phyloP scores from a whole-genome alignment of 2,888 invertebrate species.

The Chrysina gloriosa region DNA sequence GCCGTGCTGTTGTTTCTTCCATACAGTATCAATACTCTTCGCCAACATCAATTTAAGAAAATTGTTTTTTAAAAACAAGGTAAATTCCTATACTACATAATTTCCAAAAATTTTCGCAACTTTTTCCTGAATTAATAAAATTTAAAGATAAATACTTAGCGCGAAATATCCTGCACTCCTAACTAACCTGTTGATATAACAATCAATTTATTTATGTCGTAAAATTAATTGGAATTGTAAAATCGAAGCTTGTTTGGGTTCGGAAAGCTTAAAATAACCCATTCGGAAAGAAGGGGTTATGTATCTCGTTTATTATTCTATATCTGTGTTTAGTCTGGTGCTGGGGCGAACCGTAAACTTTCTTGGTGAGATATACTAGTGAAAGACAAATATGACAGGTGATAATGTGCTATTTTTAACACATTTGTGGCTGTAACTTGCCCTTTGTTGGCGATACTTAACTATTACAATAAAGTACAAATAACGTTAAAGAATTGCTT shows the following conservation, averaged over 20 bases:
- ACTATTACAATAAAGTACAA: no score
- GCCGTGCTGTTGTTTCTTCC: no score
- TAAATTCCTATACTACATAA: no score
- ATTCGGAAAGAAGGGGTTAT: conserved; percentile 7
- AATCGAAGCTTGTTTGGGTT: conserved; percentile 2
- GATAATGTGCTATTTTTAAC: conserved; percentile 1
- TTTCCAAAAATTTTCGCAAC: no score
- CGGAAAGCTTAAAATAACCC: conserved; percentile 2
- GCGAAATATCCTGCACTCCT: background rate
- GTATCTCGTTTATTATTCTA: conserved; percentile 11
- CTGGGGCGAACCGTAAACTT: background rate
- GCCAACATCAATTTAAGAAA: no score
- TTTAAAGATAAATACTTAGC: no score
- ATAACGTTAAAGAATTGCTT: no score
- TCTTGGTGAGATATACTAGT: background rate
- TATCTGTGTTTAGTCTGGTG: conserved; percentile 7
- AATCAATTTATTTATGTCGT: conserved; percentile 1
- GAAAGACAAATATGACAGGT: conserved; percentile 4
- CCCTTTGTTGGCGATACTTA: background rate
- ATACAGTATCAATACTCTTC: no score
- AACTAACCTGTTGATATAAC: conserved; percentile 1
- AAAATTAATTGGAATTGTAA: conserved; percentile 12
- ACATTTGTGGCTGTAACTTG: background rate
- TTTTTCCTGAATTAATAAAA: no score
- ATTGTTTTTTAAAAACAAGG: no score